phyloP scores from a whole-genome alignment of 2,888 invertebrate genomes.

The Chromoteleia sp. region DNA sequence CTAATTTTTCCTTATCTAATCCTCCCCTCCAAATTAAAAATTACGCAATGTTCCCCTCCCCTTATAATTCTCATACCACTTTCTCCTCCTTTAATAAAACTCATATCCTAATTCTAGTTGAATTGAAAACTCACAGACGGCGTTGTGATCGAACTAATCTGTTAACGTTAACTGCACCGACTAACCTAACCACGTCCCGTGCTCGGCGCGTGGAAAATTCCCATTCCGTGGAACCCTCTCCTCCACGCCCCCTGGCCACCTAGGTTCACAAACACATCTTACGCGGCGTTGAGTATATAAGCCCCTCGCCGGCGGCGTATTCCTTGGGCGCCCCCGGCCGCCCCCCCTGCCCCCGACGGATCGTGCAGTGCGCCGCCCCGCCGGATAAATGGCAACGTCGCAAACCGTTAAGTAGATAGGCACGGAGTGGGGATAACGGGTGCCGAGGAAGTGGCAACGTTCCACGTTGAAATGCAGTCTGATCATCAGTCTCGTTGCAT shows the following conservation, averaged over 20 bases:
- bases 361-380: conserved; percentile 70
- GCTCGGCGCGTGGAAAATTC: conserved; percentile 82
- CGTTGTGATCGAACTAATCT: conserved; percentile 17
- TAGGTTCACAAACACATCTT: conserved; percentile 31
- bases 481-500: conserved; percentile 75
- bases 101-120: too few species aligned
- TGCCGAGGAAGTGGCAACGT: conserved; percentile 82
- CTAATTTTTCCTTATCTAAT: too few species aligned
- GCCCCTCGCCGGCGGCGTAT: conserved; percentile 76
- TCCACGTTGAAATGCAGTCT: conserved; percentile 82
- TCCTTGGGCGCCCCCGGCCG: too few species aligned
- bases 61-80: too few species aligned
- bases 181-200: conserved; percentile 73
- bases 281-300: conserved; percentile 70
- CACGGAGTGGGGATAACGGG: conserved; percentile 66
- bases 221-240: conserved; percentile 76
- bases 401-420: conserved; percentile 82
- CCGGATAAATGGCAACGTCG: conserved; percentile 84
- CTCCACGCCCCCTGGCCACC: conserved; percentile 38
- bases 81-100: too few species aligned
- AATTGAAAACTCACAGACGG: conserved; percentile 2
- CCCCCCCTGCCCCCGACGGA: conserved; percentile 75
- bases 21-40: too few species aligned
- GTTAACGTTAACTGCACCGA: background rate
- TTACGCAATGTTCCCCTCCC: too few species aligned